phyloP scores from a whole-genome alignment of 2,888 invertebrate genomes.

The Lymantria dispar region DNA sequence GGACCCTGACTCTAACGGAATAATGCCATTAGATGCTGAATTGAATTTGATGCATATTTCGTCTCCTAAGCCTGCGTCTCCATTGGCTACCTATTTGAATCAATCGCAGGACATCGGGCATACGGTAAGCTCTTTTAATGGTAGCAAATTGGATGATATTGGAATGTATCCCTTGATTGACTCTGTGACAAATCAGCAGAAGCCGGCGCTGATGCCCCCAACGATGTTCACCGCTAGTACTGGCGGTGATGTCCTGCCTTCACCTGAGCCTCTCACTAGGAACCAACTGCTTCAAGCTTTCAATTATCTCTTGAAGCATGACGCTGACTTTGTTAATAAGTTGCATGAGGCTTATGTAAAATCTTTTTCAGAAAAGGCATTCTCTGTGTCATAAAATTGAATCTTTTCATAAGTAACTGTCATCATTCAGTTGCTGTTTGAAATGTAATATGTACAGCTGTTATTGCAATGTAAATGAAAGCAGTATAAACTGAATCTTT shows the following conservation, averaged over 20 bases:
- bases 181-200: conserved; percentile 73
- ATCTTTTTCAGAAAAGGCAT: conserved; percentile 87
- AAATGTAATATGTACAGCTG: conserved; percentile 68
- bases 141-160: conserved; percentile 59
- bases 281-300: conserved; percentile 95
- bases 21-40: conserved; percentile 74
- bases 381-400: conserved; percentile 74
- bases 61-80: conserved; percentile 80
- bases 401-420: conserved; percentile 48
- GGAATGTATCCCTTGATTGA: conserved; percentile 59
- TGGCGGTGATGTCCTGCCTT: conserved; percentile 62
- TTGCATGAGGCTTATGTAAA: conserved; percentile 96
- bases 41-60: conserved; percentile 79
- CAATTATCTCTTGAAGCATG: conserved; percentile 92
- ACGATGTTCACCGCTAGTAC: conserved; percentile 90
- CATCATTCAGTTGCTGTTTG: conserved; percentile 41
- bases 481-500: conserved; percentile 58
- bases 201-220: conserved; percentile 92
- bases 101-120: conserved; percentile 71
- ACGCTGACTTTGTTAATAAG: conserved; percentile 93
- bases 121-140: conserved; percentile 57
- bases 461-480: conserved; percentile 63
- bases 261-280: conserved; percentile 90
- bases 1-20: conserved; percentile 65
- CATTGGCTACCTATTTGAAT: conserved; percentile 80